Evolutionary conservation across 2,113 vertebrate genomes (phyloP), one percentile per base, ranked within the genome.

Genomic region (Thamnophis sirtalis): DNA sequence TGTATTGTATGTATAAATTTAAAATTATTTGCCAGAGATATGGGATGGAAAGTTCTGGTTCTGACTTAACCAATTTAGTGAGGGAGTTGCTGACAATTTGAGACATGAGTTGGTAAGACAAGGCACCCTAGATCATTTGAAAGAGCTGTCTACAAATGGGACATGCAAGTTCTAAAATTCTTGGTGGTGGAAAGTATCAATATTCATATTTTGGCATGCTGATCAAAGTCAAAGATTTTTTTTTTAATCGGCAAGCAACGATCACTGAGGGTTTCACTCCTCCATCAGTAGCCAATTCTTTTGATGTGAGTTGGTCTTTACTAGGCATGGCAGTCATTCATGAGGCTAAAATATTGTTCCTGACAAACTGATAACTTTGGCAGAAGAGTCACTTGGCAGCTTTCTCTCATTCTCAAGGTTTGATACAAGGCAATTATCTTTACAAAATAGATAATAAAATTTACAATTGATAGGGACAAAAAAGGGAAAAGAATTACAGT

Each of bases 301-400:
- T 92, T 50, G 93, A 95, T 93, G 92, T 93, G 51, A 86, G 60
- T 91, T 22, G 94, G 94, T 89, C 94, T 94, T 94, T 95, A 95
- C 93, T 96, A 10, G 93, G 91, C 88, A 95, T 92, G 95, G 92
- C 87, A 51, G 11, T 87, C 28, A n/a, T 96, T 96, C 94, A 95
- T 95, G 95, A 95, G 95, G 91, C 89, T 93, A 95, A 94, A 96
- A 95, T 91, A 95, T 95, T 92, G 95, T 94, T 96, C 94, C 95
- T 95, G 94, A 94, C 94, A 96, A 96, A 58, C 89, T 92, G 94
- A 85, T 95, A 95, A 95, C 91, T 93, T 94, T 88, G 93, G 92
- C 93, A 92, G 91, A 90, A 94, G 94, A 95, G 89, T 93, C 92
- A 96, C 93, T 91, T 96, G 95, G 95, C 96, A 94, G 91, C 50